Evolutionary conservation across 2,888 invertebrate genomes (phyloP), one percentile per base, ranked within the genome.

Genomic region (Diarsia brunnea): DNA sequence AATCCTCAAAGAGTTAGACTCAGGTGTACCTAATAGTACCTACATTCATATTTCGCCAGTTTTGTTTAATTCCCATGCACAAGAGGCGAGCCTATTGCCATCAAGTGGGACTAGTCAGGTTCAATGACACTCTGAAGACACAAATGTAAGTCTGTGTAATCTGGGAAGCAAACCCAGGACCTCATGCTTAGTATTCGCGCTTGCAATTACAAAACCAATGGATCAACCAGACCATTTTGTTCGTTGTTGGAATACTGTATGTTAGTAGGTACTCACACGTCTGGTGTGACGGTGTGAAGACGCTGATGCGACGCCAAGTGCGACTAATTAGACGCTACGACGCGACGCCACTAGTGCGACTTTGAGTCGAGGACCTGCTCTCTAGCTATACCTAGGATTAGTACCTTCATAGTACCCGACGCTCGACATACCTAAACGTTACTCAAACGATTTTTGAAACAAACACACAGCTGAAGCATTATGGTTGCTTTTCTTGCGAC

Each of bases 241-340:
- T 31, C 27, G 11, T 60, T 19, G 60, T 31, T 60, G 60, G 31
- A 60, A 19, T 60, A 31, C 60, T 31, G 60, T 31, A 19, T 19
- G 27, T 60, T 31, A 27, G 27, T n/a, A n/a, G n/a, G n/a, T 60
- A 10, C 31, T 11, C 4, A 60, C 19, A 19, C 10, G 19, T 60
- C 10, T 27, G 31, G 10, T 60, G 10, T 58, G 27, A 16, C 31
- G 10, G 16, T 38, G 45, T 24, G 31, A 68, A 58, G 58, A 53
- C 43, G 19, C 64, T 85, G 66, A 86, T 81, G 84, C 84, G 84
- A 24, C 58, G 67, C 64, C 81, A 63, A 84, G 74, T 73, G 78
- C 53, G 27, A 68, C 84, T 86, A 75, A 84, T 85, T 84, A 70
- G 66, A 77, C 69, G 55, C 47, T n/a, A 24, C 8, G 63, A n/a